Evolutionary conservation across 2,888 invertebrate genomes (phyloP).

Genomic region (Desoria tigrina): DNA sequence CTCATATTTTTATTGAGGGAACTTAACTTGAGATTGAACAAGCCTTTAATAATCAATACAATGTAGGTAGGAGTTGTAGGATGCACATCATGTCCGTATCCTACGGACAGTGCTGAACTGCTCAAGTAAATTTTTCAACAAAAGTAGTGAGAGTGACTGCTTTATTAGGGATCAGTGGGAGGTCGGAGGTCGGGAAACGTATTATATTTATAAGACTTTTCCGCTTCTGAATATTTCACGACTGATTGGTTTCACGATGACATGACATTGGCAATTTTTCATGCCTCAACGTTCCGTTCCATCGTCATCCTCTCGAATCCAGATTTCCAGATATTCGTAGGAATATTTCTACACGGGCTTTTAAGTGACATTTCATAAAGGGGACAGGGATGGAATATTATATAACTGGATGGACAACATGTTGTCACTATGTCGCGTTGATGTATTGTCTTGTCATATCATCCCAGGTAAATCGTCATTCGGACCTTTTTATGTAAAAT

Average conservation of each 20-base stretch:
- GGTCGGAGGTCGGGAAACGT: conserved; percentile 32
- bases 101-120: too few relatives aligned
- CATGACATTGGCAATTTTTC: conserved; percentile 34
- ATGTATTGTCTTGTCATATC: conserved; percentile 36
- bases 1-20: too few relatives aligned
- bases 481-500: conserved; percentile 10
- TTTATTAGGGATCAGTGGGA: conserved; percentile 18
- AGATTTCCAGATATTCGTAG: too few relatives aligned
- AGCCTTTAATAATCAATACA: background rate
- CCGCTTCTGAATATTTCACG: too few relatives aligned
- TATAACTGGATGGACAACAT: too few relatives aligned
- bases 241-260: conserved; percentile 13
- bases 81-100: too few relatives aligned
- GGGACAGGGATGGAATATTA: too few relatives aligned
- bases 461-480: conserved; percentile 27
- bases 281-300: background rate
- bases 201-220: too few relatives aligned
- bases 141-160: background rate
- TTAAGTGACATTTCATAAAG: too few relatives aligned
- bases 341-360: too few relatives aligned
- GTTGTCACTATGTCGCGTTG: conserved; percentile 17
- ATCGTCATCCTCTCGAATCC: background rate
- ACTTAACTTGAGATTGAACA: background rate
- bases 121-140: too few relatives aligned
- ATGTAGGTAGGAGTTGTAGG: too few relatives aligned